These are phyloP conservation scores for Euleptes europaea DNA, from an alignment of 2,113 vertebrate genomes.

Conservation along the genomic window DNA sequence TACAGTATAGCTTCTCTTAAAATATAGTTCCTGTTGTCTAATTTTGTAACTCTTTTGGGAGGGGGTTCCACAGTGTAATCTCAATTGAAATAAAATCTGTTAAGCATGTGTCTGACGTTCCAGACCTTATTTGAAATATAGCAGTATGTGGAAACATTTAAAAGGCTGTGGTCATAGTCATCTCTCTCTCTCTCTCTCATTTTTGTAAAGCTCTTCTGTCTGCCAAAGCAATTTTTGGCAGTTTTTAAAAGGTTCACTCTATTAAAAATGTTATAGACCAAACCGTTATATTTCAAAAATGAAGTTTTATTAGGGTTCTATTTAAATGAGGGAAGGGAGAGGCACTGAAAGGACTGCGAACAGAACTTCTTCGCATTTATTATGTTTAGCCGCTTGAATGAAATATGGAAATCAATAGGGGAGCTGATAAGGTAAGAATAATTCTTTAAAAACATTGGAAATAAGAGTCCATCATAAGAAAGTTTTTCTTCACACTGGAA, in stretches of 20 bases:
- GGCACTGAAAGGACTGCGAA: conserved; percentile 51
- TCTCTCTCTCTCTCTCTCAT: neutral
- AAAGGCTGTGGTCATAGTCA: conserved; percentile 67
- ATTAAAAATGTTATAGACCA: conserved; percentile 78
- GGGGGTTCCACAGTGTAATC: conserved; percentile 44
- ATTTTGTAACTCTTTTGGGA: conserved; percentile 55
- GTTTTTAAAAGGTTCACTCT: conserved; percentile 77
- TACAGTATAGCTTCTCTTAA: conserved; percentile 58
- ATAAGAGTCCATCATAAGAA: neutral
- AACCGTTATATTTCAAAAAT: conserved; percentile 66
- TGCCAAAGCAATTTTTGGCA: conserved; percentile 78
- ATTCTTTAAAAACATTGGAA: neutral
- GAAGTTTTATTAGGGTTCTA: conserved; percentile 65
- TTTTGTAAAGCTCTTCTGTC: conserved; percentile 67
- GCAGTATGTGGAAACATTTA: conserved; percentile 78
- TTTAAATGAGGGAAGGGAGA: conserved; percentile 61
- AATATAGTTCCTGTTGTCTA: conserved; percentile 24
- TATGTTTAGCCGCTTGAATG: conserved; percentile 34
- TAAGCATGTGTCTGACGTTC: conserved; percentile 72
- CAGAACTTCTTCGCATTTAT: conserved; percentile 61
- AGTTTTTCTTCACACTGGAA: neutral
- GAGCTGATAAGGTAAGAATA: neutral
- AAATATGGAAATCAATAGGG: neutral
- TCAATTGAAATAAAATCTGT: conserved; percentile 71
- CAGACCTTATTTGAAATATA: conserved; percentile 72